Conservation (phyloP, 2,888 invertebrate genomes). For the Cenopis cana region DNA sequence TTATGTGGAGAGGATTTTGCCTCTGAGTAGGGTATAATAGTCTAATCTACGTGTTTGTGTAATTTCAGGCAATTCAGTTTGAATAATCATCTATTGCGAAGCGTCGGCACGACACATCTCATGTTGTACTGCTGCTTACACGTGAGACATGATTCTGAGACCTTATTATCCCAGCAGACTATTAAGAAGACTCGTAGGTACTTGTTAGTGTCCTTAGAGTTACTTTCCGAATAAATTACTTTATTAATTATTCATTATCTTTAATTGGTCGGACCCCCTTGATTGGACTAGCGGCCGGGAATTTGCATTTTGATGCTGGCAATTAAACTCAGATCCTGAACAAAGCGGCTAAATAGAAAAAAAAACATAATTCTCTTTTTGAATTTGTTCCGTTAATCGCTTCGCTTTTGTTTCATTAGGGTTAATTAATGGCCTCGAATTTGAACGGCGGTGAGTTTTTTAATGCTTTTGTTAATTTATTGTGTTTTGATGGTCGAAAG, state of each 20-base stretch:
- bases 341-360: conserved; percentile 43
- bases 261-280: conserved; percentile 16
- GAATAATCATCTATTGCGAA: too few relatives aligned
- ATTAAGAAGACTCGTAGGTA: not conserved
- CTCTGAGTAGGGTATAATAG: too few relatives aligned
- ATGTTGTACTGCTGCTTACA: too few relatives aligned
- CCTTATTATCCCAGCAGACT: not conserved
- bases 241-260: conserved; percentile 19
- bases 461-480: conserved; percentile 24
- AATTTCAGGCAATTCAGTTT: too few relatives aligned
- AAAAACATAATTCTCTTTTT: conserved; percentile 42
- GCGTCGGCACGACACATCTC: too few relatives aligned
- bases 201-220: not conserved
- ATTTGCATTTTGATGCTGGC: conserved; percentile 43
- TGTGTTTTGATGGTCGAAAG: not conserved
- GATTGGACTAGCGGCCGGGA: conserved; percentile 17
- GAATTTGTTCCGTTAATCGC: conserved; percentile 44
- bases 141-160: too few relatives aligned
- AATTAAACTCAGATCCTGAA: conserved; percentile 43
- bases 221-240: not conserved
- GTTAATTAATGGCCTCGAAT: conserved; percentile 38
- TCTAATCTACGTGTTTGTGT: too few relatives aligned
- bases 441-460: conserved; percentile 21
- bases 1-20: too few relatives aligned
- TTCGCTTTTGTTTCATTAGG: conserved; percentile 44